phyloP scores from a whole-genome alignment of 1,140 invertebrate genomes.

The Bombus breviceps region DNA sequence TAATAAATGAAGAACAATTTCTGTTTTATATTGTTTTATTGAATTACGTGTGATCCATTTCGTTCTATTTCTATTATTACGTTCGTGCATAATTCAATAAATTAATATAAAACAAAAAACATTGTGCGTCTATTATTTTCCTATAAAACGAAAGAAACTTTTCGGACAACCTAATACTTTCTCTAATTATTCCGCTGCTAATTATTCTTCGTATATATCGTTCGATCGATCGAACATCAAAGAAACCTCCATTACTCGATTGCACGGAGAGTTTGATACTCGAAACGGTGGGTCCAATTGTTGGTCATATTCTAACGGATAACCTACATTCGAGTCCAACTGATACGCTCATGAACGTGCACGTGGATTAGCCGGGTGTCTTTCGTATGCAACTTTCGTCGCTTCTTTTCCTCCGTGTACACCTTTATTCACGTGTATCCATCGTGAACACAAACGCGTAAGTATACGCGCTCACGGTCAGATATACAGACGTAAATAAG shows the following conservation, averaged over 20 bases:
- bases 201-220: too few species aligned
- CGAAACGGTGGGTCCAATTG: conserved; percentile 62
- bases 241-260: not conserved
- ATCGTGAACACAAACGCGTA: conserved; percentile 25
- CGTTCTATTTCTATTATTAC: too few species aligned
- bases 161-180: too few species aligned
- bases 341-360: conserved; percentile 58
- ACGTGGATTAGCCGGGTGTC: conserved; percentile 63
- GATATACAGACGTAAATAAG: conserved; percentile 40
- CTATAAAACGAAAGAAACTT: too few species aligned
- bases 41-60: too few species aligned
- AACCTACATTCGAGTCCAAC: conserved; percentile 62
- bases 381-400: conserved; percentile 70
- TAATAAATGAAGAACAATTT: too few species aligned
- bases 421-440: conserved; percentile 61
- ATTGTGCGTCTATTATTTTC: too few species aligned
- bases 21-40: too few species aligned
- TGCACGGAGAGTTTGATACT: conserved; percentile 26
- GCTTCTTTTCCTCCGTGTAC: conserved; percentile 64
- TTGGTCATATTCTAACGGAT: conserved; percentile 69
- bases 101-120: too few species aligned
- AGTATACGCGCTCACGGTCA: not conserved
- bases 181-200: too few species aligned
- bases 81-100: too few species aligned
- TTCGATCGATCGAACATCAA: not conserved